Evolutionary conservation across 2,888 invertebrate genomes (phyloP), one percentile per base, ranked within the genome.

Genomic region (Sinodicranocentrus sp.): DNA sequence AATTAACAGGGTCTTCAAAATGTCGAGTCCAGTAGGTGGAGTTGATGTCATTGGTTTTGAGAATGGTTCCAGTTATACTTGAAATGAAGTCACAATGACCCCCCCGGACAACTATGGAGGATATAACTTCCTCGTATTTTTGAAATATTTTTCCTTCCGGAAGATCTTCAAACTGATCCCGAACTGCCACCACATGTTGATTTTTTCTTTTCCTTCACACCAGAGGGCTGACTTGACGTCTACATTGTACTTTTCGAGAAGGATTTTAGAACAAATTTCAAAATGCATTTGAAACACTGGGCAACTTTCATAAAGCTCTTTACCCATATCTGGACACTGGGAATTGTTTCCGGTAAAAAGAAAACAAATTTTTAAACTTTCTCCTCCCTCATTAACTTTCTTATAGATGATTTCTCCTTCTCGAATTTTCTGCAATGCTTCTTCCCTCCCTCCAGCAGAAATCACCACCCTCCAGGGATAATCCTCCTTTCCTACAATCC

Each of bases 261-360:
- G 70, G 13, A 84, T 25, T 1, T 52, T 26, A 15, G 44, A 52
- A 26, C 85, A 84, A 10, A 43, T 23, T 33, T 85, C 80, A 43
- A 86, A 83, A 28, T 82, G n/a, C 39, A 39, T 57, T n/a, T 54
- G 28, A 43, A 86, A 86, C 1, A 82, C 73, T n/a, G n/a, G n/a
- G 15, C 48, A 48, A 2, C 65, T 52, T 6, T 75, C 59, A 39
- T 82, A 82, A 1, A 84, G 72, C 19, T 54, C n/a, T 44, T 70
- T 44, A 2, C 48, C 78, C 80, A 83, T 86, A 13, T 70, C 82
- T 6, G 59, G 43, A 28, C 82, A 84, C 28, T 86, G 86, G 1
- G 75, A 72, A 8, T 84, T 72, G 63, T 83, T 70, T 2, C 68
- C 68, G 15, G 76, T 75, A 33, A 80, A 80, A 0, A 77, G 76